These are phyloP conservation scores for Tragelaphus imberbis DNA, from an alignment of 2,113 vertebrate species.

Conservation along the genomic window DNA sequence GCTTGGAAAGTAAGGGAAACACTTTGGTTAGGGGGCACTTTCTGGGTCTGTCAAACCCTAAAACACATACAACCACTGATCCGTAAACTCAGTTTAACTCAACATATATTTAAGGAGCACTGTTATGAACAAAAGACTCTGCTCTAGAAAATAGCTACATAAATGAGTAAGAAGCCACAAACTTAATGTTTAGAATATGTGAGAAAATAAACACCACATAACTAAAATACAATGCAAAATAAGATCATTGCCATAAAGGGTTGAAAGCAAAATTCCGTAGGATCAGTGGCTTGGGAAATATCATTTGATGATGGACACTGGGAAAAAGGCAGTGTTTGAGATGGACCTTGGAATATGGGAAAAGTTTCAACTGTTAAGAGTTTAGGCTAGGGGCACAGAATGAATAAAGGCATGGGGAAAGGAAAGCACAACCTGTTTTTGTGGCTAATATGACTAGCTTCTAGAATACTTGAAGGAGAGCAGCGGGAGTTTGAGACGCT, in stretches of 20 bases:
- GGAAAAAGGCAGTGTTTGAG: background rate
- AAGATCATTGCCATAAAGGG: background rate
- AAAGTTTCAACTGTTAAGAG: background rate
- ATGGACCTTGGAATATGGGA: background rate
- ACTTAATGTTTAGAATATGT: background rate
- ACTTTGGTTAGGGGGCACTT: background rate
- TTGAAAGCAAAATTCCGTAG: background rate
- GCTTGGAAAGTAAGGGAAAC: background rate
- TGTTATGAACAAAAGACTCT: slow-evolving; percentile 3
- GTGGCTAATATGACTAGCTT: background rate
- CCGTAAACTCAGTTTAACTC: background rate
- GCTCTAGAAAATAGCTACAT: background rate
- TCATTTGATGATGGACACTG: background rate
- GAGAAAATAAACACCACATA: background rate
- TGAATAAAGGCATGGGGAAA: background rate
- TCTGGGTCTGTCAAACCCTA: background rate
- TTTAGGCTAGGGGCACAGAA: background rate
- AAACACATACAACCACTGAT: background rate
- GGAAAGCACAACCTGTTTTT: background rate
- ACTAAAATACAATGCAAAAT: slow-evolving; percentile 10
- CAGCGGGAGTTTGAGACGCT: background rate
- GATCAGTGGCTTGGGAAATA: background rate
- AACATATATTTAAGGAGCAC: slow-evolving; percentile 12
- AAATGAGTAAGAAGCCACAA: background rate
- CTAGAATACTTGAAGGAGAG: background rate